Evolutionary conservation across 2,888 invertebrate genomes (phyloP), one percentile per base, ranked within the genome.

Genomic region (Pediacus dermestoides): DNA sequence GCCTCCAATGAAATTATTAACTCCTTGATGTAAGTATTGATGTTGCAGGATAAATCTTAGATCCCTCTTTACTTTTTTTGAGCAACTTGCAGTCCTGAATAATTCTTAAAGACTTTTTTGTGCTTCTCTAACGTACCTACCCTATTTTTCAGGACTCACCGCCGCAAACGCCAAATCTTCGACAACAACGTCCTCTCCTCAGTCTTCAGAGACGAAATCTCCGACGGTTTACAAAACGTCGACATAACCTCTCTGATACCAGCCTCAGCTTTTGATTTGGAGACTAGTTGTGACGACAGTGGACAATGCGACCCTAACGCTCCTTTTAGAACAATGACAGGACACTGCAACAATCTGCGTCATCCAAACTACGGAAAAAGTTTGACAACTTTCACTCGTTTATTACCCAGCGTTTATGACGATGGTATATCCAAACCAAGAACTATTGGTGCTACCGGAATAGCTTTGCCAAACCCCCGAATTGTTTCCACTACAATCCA

Each of bases 401-500:
- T 93, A 41, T 63, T 93, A 42, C 89, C 91, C 0, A 85, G 91
- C 2, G 82, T 81, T 37, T 93, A 93, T 66, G 89, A 91, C 68
- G 91, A 93, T 64, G 90, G 84, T 39, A 82, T 93, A 12, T 88
- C 89, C 3, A 80, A 83, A 12, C 91, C 92, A 0, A 76, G 89
- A 34, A 64, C 76, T 2, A 77, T 80, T 13, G 82, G 88, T 0
- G 80, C 85, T 0, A 85, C 85, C 0, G 92, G 93, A 2, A 71
- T 73, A 0, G 78, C 80, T 0, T 70, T 95, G 11, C 94, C 94
- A 0, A 90, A 91, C 14, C 90, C 94, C 0, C 75, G 95, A 23
- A 74, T 84, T 0, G 80, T 95, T 21, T 93, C 93, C 1, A 86
- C 90, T 0, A 80, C 84, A 1, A 86, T 95, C 31, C 95, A 95